A percentile compares a stretch with the other conserved stretches of the same genome.
phyloP scores from a whole-genome alignment of 2,113 vertebrate species.

The Nothoprocta pentlandii region DNA sequence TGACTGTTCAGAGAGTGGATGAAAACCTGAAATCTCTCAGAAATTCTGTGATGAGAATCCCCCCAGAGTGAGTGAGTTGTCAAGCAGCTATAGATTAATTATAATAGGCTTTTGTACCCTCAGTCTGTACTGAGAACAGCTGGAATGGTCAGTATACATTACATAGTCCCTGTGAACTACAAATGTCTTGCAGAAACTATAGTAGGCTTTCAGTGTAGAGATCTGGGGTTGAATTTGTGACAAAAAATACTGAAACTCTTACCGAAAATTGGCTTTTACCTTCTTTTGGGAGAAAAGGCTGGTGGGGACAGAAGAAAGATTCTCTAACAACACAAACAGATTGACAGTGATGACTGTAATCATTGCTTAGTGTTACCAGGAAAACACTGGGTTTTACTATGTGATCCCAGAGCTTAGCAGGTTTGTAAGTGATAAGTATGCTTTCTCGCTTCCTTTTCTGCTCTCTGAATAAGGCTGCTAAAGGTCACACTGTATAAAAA shows the following conservation, averaged over 20 bases:
- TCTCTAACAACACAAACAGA: neutral
- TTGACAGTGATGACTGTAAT: neutral
- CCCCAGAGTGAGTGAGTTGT: neutral
- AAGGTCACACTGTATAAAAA: neutral
- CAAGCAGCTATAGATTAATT: neutral
- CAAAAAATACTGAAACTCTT: neutral
- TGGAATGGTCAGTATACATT: neutral
- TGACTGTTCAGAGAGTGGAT: neutral
- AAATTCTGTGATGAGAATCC: neutral
- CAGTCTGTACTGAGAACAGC: neutral
- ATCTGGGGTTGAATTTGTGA: neutral
- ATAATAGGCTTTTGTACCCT: neutral
- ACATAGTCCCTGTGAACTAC: neutral
- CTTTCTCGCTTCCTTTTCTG: neutral
- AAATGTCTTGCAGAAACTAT: neutral
- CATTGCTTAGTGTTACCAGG: neutral
- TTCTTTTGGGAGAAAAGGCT: neutral
- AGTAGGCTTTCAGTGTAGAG: neutral
- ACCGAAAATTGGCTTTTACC: neutral
- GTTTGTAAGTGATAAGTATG: neutral
- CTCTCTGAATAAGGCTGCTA: neutral
- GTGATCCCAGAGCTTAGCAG: neutral
- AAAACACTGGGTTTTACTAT: neutral
- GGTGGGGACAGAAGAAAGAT: neutral
- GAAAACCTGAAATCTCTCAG: neutral